A percentile compares a stretch with the other conserved stretches of the same genome.
These are phyloP conservation scores for Apantesis nais DNA, from an alignment of 2,888 invertebrate species.

Conservation along the genomic window DNA sequence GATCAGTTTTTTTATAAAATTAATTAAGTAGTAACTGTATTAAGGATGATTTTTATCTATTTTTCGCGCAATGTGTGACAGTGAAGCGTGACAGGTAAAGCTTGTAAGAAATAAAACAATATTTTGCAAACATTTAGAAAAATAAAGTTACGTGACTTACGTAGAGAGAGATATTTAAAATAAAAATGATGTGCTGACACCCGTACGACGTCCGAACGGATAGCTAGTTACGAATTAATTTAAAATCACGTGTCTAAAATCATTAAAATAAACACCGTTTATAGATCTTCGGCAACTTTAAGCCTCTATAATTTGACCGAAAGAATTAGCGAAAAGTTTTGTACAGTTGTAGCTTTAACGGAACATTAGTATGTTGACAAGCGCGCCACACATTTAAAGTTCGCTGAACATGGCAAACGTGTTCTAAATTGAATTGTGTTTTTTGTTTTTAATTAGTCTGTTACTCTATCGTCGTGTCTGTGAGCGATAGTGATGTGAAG, in stretches of 20 bases:
- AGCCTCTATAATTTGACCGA: background rate
- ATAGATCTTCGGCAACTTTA: background rate
- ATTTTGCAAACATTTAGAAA: too few species aligned
- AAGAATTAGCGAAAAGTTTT: background rate
- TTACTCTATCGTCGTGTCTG: background rate
- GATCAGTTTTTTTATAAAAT: too few species aligned
- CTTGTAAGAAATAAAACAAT: too few species aligned
- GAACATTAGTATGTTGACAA: constrained; percentile 13
- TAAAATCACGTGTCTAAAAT: background rate
- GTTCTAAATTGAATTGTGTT: constrained; percentile 27
- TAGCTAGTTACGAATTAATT: background rate
- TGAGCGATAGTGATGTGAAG: constrained; percentile 41
- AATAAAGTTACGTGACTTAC: too few species aligned
- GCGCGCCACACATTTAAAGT: constrained; percentile 34
- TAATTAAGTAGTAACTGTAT: too few species aligned
- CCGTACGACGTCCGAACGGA: background rate
- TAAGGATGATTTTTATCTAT: too few species aligned
- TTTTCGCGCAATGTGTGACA: too few species aligned
- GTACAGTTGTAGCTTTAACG: constrained; percentile 3
- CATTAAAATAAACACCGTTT: background rate
- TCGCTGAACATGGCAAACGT: constrained; percentile 42
- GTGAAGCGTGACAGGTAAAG: too few species aligned
- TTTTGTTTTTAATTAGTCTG: constrained; percentile 1
- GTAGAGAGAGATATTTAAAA: too few species aligned
- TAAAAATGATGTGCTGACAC: too few species aligned